A percentile compares a stretch with the other conserved stretches of the same genome.
Evolutionary conservation across 2,797 vertebrate genomes (phyloP).

Genomic region (Lepus oiostolus): DNA sequence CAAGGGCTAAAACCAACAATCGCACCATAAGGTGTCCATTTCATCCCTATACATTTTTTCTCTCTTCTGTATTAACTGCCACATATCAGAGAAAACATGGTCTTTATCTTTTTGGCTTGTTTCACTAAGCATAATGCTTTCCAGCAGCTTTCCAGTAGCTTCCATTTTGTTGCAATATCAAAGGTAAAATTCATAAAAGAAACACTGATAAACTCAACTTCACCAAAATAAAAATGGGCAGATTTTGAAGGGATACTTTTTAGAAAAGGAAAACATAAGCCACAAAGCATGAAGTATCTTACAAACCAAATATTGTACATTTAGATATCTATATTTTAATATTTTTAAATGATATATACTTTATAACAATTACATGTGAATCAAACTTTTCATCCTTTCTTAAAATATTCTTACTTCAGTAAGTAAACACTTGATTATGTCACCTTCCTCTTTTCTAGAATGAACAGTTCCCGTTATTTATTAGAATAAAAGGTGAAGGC

Average conservation of each 20-base stretch:
- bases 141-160: too few species aligned
- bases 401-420: neutral
- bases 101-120: too few species aligned
- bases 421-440: neutral
- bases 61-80: too few species aligned
- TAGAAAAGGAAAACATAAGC: neutral
- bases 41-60: too few species aligned
- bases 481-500: slow-evolving; percentile 50
- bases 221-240: neutral
- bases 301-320: neutral
- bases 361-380: neutral
- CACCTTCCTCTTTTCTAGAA: neutral
- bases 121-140: too few species aligned
- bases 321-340: too few species aligned
- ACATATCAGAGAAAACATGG: too few species aligned
- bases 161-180: neutral
- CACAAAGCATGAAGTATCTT: neutral
- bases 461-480: neutral
- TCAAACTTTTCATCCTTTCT: slow-evolving; percentile 9
- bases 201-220: neutral
- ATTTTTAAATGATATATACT: too few species aligned
- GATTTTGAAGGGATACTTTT: neutral
- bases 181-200: neutral
- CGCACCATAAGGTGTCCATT: too few species aligned
- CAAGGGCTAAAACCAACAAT: too few species aligned